Evolutionary conservation across 2,888 invertebrate species (phyloP).

Genomic region (Mythimna ferrago): DNA sequence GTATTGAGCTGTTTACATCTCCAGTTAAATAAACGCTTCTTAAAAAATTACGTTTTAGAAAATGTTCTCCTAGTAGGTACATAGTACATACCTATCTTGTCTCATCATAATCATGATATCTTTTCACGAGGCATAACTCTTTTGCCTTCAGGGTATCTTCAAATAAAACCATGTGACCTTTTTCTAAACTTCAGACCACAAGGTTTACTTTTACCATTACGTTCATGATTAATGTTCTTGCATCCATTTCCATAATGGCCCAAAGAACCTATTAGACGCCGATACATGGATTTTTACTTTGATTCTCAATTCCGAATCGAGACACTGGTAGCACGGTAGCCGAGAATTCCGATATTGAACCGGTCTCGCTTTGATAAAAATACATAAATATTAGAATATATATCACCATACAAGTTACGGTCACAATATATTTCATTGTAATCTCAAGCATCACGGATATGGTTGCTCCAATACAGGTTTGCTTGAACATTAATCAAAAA

Average conservation of each 20-base stretch:
- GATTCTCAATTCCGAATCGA: constrained; percentile 45
- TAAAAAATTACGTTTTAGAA: background rate
- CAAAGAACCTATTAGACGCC: constrained; percentile 37
- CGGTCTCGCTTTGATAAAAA: constrained; percentile 63
- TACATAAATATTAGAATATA: constrained; percentile 52
- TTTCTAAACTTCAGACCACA: constrained; percentile 15
- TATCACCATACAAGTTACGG: constrained; percentile 54
- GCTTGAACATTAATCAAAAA: constrained; percentile 80
- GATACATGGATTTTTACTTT: constrained; percentile 50
- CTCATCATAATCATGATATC: background rate
- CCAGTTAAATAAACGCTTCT: too few species aligned
- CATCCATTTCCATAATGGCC: constrained; percentile 31
- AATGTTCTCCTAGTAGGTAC: background rate
- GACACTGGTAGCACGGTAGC: constrained; percentile 60
- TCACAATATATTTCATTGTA: constrained; percentile 78
- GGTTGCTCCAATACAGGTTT: constrained; percentile 56
- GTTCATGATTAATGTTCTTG: constrained; percentile 46
- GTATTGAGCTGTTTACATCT: too few species aligned
- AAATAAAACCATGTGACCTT: constrained; percentile 8
- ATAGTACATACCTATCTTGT: background rate
- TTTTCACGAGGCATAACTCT: background rate
- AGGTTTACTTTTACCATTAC: constrained; percentile 27
- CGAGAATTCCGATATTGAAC: constrained; percentile 56
- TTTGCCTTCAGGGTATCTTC: background rate
- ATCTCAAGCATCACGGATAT: constrained; percentile 73